A percentile compares a stretch with the other conserved stretches of the same genome.
phyloP scores from a whole-genome alignment of 2,888 invertebrate species.

The Archips crataeganus region DNA sequence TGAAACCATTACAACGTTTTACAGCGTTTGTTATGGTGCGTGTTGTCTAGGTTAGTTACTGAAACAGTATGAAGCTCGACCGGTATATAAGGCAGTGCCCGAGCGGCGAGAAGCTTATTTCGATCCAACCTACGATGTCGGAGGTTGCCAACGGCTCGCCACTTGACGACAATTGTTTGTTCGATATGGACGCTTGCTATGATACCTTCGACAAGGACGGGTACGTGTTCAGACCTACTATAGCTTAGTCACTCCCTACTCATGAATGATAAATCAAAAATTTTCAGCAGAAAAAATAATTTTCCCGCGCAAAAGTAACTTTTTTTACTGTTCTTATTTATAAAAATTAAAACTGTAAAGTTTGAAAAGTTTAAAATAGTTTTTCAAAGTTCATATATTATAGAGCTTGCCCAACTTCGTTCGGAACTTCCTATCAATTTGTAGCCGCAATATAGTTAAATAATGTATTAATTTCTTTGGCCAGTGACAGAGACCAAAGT shows the following conservation, averaged over 20 bases:
- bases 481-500: no score
- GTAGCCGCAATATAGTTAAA: no score
- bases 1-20: not conserved
- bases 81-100: constrained; percentile 71
- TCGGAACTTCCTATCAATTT: not conserved
- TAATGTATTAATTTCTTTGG: no score
- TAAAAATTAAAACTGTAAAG: not conserved
- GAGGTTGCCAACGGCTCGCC: constrained; percentile 72
- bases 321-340: not conserved
- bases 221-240: constrained; percentile 79
- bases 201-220: constrained; percentile 96
- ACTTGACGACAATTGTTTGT: constrained; percentile 84
- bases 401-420: not conserved
- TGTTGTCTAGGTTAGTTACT: constrained; percentile 46
- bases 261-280: constrained; percentile 10
- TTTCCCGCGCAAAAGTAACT: not conserved
- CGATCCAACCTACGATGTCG: constrained; percentile 79
- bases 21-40: constrained; percentile 24
- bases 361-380: constrained; percentile 26
- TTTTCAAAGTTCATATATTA: constrained; percentile 15
- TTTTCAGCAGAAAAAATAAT: constrained; percentile 12
- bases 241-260: constrained; percentile 19
- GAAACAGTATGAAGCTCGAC: constrained; percentile 70
- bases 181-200: constrained; percentile 96
- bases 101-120: constrained; percentile 70